Evolutionary conservation across 2,797 vertebrate genomes (phyloP), one percentile per base, ranked within the genome.

Genomic region (Florisuga fusca): DNA sequence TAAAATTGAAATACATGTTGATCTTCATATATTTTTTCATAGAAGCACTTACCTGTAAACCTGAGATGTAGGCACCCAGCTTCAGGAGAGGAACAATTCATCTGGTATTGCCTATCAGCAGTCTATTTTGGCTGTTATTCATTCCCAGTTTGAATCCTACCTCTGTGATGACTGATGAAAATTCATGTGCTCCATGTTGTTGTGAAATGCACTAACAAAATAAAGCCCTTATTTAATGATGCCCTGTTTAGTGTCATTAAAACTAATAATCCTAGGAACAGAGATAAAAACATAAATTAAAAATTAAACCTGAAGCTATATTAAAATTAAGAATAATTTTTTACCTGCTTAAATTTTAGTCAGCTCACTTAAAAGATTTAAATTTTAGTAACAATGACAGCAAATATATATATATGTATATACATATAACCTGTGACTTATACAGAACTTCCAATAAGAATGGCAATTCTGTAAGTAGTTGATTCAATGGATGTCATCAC

Each of bases 181-280:
- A 38, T 72, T 43, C 6, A 17, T 15, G 7, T 55, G 5, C 23
- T 80, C 23, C 45, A 2, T 33, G 4, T 27, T 33, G 4, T 27
- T 54, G 4, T 58, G n/a, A 89, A 74, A 6, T 43, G 77, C 55
- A 41, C 8, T 36, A 51, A 1, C 25, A 33, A 87, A 83, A 33
- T 57, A 55, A 69, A 89, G 11, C 9, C 21, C 18, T n/a, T 64
- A 87, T 19, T 50, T 58, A 3, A 29, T 33, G 2, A 73, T 63
- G 25, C 77, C 7, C 7, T 0, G 0, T 55, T 87, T 66, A 50
- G 5, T 17, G 15, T 48, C 18, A 36, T 33, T 9, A 13, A 55
- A 91, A 51, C 0, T 50, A 72, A 45, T 48, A 4, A 21, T 59
- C 31, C 22, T 48, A 66, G 12, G 29, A 55, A 73, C 4, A 68